A percentile compares a stretch with the other conserved stretches of the same genome.
Evolutionary conservation across 2,888 invertebrate genomes (phyloP).

Genomic region (Opisthograptis luteolata): DNA sequence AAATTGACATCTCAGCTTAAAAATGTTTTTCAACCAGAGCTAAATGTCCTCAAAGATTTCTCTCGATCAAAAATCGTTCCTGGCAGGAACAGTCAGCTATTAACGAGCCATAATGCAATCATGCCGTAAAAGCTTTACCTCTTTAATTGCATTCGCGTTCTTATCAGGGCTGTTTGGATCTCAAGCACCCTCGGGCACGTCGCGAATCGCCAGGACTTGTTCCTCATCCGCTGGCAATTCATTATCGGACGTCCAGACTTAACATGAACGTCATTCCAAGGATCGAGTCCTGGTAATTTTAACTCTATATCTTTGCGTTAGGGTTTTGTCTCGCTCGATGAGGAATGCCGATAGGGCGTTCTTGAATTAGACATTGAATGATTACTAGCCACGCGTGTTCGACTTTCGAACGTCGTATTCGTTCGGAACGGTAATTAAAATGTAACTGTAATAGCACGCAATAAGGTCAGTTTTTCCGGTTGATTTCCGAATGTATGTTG

Average conservation of each 20-base stretch:
- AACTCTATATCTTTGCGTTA: slow-evolving; percentile 36
- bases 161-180: slow-evolving; percentile 45
- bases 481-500: slow-evolving; percentile 57
- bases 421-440: slow-evolving; percentile 50
- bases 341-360: slow-evolving; percentile 63
- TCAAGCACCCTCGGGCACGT: slow-evolving; percentile 54
- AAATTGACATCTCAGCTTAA: no score
- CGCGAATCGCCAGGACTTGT: slow-evolving; percentile 72
- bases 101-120: slow-evolving; percentile 15
- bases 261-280: slow-evolving; percentile 66
- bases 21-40: no score
- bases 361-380: slow-evolving; percentile 77
- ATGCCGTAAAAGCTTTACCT: slow-evolving; percentile 21
- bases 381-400: slow-evolving; percentile 76
- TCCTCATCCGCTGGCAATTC: slow-evolving; percentile 74
- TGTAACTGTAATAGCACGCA: slow-evolving; percentile 50
- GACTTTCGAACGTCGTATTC: slow-evolving; percentile 69
- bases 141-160: slow-evolving; percentile 28
- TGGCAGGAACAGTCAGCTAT: no score
- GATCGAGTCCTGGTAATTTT: slow-evolving; percentile 28
- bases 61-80: no score
- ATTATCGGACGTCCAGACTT: slow-evolving; percentile 76
- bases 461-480: slow-evolving; percentile 61
- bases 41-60: no score
- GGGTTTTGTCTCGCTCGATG: slow-evolving; percentile 44